Conservation (phyloP, 2,888 invertebrate species). For the Acanthosepion lycidas region DNA sequence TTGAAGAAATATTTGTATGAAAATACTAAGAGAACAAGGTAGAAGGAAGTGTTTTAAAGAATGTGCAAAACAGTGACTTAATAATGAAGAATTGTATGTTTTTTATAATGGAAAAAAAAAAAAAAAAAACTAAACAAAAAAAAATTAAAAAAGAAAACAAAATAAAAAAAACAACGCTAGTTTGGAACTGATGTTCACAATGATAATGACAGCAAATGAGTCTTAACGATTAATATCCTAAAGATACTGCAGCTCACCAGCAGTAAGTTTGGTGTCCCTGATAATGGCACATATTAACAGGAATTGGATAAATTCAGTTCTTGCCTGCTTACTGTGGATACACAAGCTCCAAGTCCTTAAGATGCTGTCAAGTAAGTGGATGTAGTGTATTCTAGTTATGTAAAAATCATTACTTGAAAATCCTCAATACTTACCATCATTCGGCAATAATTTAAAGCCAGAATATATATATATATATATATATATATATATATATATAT, state of each 20-base stretch:
- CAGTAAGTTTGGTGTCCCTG: not conserved
- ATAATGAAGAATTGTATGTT: not conserved
- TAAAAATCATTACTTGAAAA: not conserved
- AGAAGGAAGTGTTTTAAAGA: not conserved
- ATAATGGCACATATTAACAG: not conserved
- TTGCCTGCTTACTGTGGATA: not conserved
- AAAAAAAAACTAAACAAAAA: too few species aligned
- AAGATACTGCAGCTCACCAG: not conserved
- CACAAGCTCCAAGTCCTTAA: not conserved
- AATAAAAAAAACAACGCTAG: not conserved
- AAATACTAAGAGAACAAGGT: not conserved
- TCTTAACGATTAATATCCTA: not conserved
- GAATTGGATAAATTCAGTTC: not conserved
- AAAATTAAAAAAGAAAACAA: not conserved
- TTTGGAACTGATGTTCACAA: not conserved
- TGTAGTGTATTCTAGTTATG: not conserved
- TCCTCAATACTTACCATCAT: not conserved
- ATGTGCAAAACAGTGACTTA: not conserved
- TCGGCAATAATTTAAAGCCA: not conserved
- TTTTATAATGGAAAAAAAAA: not conserved
- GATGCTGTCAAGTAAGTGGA: not conserved
- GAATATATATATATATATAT: not conserved
- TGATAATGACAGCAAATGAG: too few species aligned
- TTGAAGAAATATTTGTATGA: not conserved
- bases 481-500: conserved; percentile 35